Base-by-base conservation (phyloP, 2,888 invertebrate genomes). In the Phengaris alcon region DNA sequence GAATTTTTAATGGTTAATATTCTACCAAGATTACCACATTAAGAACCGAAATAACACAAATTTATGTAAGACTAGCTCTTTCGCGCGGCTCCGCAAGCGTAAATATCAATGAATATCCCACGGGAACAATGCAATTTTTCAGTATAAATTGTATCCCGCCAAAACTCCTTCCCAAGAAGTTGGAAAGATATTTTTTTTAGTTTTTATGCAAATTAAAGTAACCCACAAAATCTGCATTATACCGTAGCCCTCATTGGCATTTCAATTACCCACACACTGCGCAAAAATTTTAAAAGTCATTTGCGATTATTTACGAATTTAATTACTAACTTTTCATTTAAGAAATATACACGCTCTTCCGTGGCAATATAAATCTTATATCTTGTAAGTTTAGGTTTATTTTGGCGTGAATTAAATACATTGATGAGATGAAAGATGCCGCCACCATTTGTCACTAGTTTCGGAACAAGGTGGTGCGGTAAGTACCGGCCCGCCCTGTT, bases 371-470 rank as follows among this genome's bases (percentile, higher is more conserved):
- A 9, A 78, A 59, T 72, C 82, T 83, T 79, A 86, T 84, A 22
- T 51, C 4, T 22, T 70, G 74, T 13, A 35, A 55, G 3, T 73
- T 85, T 86, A 79, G 80, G 87, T 84, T 77, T 78, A 82, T 80
- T 82, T 86, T 89, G 76, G 80, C 70, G 75, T 82, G 83, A 52
- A 75, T 77, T 77, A 59, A 69, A 75, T 76, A 77, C 77, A 79
- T 77, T 78, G 81, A 86, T 83, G 88, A 90, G 91, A 93, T 93
- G 88, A 93, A 92, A 93, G 90, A 87, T 85, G 86, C 93, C 93
- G 93, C 88, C 82, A 86, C 88, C 91, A 93, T 92, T 92, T 93
- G 92, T 93, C 91, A 92, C 90, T 88, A 90, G 84, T 89, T 90
- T 90, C 81, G 88, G 88, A 89, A 90, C 87, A 89, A 90, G 90